Evolutionary conservation across 1,140 invertebrate species (phyloP), one percentile per base, ranked within the genome.

Genomic region (Lepidurus arcticus): DNA sequence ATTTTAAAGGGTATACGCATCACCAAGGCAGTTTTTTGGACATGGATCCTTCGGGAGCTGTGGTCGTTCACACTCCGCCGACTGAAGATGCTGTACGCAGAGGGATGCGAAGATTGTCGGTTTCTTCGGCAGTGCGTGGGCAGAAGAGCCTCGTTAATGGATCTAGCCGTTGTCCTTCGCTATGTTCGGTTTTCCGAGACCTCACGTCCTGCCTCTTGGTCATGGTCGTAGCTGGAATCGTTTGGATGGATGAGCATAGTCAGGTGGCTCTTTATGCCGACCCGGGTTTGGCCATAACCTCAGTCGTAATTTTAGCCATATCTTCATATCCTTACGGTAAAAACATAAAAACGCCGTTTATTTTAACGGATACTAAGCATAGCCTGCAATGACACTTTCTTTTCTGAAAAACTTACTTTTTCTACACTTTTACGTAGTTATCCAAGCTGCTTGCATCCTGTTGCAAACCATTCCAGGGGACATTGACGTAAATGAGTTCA

Each of bases 381-480:
- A 73, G 24, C 53, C 16, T 24, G 24, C 7, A n/a, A n/a, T 73
- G 53, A 24, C 24, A 73, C 53, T 5, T 80, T 80, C 24, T 26
- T 34, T 77, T 79, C 76, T 78, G 24, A 80, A 80, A 81, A 81
- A 84, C 81, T 82, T 45, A 34, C 78, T 75, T 86, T 86, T 77
- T 73, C 75, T 82, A 3, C 34, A 2, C 3, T 34, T 34, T 34
- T 34, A 34, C 81, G 24, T 82, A 92, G 91, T 92, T 87, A 92
- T 91, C 84, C 91, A 93, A 86, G 92, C 91, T 6, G 90, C 92
- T 21, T 82, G 92, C 10, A 93, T 94, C 82, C 85, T 94, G 0
- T 84, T 94, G 2, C 92, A 94, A 85, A 94, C 92, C 2, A 93
- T 94, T 73, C 93, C 93, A 1, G 90, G 89, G 80, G 89, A 92